These are phyloP conservation scores for Cremastinae sp. DNA, from an alignment of 2,888 invertebrate species.

Conservation along the genomic window DNA sequence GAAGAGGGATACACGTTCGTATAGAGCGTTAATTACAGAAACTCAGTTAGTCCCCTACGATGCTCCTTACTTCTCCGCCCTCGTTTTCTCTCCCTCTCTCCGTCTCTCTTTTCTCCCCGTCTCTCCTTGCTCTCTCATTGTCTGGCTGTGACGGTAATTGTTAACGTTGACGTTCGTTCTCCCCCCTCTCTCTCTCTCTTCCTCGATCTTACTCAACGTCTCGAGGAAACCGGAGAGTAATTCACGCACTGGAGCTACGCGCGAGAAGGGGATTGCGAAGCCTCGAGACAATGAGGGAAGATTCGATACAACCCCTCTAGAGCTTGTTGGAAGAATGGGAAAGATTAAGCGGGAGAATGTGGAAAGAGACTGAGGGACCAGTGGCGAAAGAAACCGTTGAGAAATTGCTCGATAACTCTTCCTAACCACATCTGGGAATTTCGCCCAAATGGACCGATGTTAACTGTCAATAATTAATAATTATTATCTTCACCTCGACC, in stretches of 20 bases:
- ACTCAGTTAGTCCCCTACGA: constrained; percentile 58
- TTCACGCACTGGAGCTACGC: constrained; percentile 33
- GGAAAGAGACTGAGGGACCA: constrained; percentile 3
- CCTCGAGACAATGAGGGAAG: constrained; percentile 19
- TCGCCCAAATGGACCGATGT: constrained; percentile 54
- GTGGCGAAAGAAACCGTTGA: constrained; percentile 44
- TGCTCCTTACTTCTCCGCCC: constrained; percentile 49
- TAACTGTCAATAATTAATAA: constrained; percentile 60
- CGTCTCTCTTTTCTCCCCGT: constrained; percentile 5
- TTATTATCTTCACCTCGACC: constrained; percentile 44
- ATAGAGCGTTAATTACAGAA: constrained; percentile 62
- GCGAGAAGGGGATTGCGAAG: constrained; percentile 24
- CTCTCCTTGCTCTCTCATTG: constrained; percentile 29
- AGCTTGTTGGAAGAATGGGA: constrained; percentile 1
- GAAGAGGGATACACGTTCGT: constrained; percentile 60
- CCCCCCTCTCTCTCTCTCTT: constrained; percentile 28
- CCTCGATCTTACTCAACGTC: constrained; percentile 29
- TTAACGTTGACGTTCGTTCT: constrained; percentile 49
- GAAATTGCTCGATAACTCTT: constrained; percentile 60
- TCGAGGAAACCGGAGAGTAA: constrained; percentile 43
- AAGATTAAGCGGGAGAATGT: constrained; percentile 20
- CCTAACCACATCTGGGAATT: constrained; percentile 36
- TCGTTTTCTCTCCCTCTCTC: constrained; percentile 21
- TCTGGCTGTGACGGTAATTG: constrained; percentile 49
- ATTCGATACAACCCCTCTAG: constrained; percentile 39